These are phyloP conservation scores for Panurus biarmicus DNA, from an alignment of 2,113 vertebrate species.

Conservation along the genomic window DNA sequence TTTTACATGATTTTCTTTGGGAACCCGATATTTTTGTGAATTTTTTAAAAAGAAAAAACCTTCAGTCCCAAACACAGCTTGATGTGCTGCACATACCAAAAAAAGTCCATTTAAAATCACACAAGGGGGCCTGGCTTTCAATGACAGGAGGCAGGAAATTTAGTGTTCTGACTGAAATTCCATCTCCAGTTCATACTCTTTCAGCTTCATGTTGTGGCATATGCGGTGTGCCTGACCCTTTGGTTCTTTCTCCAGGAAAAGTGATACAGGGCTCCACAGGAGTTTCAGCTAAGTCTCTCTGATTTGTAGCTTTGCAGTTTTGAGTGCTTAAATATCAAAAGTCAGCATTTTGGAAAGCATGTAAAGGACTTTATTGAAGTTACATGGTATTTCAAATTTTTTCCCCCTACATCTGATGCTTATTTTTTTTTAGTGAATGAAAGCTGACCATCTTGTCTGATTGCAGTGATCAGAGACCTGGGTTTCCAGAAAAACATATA, in stretches of 20 bases:
- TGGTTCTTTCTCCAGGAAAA: neutral
- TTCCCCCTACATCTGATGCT: neutral
- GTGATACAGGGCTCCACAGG: neutral
- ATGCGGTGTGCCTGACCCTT: neutral
- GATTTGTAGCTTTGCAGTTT: neutral
- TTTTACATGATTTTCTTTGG: neutral
- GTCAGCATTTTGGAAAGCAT: neutral
- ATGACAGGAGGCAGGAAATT: conserved; percentile 27
- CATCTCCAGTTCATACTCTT: neutral
- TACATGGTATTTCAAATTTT: neutral
- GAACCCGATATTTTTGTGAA: conserved; percentile 13
- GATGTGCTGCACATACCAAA: conserved; percentile 1
- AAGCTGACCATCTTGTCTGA: neutral
- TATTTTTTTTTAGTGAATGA: neutral
- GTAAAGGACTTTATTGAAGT: neutral
- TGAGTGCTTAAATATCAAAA: neutral
- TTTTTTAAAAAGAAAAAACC: neutral
- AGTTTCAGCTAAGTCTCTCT: neutral
- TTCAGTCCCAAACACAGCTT: conserved; percentile 29
- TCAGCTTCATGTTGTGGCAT: neutral
- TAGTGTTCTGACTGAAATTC: conserved; percentile 35
- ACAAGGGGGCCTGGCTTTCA: neutral
- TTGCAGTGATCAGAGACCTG: neutral
- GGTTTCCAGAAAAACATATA: neutral
- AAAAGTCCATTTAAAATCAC: conserved; percentile 38